A percentile compares a stretch with the other conserved stretches of the same genome.
Conservation (phyloP, 2,113 vertebrate genomes). For the Octodon degus region DNA sequence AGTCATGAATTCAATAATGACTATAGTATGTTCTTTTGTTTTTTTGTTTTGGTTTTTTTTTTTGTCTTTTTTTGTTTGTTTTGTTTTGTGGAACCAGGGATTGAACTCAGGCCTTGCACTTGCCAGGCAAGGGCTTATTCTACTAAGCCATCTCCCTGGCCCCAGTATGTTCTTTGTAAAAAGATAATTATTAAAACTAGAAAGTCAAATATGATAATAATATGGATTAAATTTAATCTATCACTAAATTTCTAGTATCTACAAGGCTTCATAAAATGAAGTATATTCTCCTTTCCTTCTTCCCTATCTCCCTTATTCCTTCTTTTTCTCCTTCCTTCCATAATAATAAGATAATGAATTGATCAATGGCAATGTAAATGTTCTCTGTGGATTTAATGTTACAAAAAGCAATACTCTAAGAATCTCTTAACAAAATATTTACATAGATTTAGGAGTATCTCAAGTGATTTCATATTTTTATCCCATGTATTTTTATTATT, state of each 20-base stretch:
- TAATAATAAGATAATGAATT: conserved; percentile 7
- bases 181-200: background rate
- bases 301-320: background rate
- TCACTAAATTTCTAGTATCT: background rate
- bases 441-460: background rate
- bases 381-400: background rate
- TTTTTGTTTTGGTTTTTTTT: too few species aligned
- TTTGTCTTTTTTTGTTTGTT: too few species aligned
- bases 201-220: background rate
- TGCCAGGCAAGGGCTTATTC: too few species aligned
- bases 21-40: background rate
- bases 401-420: background rate
- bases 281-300: background rate
- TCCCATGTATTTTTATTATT: background rate
- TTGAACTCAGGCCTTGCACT: too few species aligned
- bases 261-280: background rate
- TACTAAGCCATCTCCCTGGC: too few species aligned
- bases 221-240: background rate
- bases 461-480: background rate
- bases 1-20: background rate
- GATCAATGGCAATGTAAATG: background rate
- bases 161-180: background rate
- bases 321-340: background rate
- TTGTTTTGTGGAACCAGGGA: too few species aligned
- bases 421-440: background rate